Evolutionary conservation across 2,113 vertebrate species (phyloP).

Genomic region (Chaetops frenatus): DNA sequence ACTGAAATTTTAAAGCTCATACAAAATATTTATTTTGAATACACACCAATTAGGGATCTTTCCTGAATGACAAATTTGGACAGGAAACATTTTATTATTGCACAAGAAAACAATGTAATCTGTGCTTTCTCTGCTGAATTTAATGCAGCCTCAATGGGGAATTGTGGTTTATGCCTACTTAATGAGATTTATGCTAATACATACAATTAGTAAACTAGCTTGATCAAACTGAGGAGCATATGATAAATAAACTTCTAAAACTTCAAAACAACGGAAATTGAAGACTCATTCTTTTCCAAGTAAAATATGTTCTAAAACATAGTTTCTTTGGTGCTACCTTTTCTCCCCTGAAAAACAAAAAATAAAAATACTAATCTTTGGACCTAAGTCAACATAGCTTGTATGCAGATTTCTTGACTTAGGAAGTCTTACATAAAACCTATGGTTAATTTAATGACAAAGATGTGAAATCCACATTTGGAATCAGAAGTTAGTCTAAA

Average conservation of each 20-base stretch:
- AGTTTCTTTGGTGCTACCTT: background rate
- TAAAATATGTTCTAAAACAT: background rate
- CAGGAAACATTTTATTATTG: background rate
- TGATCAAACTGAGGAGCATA: background rate
- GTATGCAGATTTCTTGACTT: background rate
- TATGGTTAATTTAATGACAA: background rate
- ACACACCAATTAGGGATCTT: background rate
- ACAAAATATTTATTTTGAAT: background rate
- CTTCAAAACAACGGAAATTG: background rate
- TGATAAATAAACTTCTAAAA: background rate
- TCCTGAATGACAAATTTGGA: background rate
- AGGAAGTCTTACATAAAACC: background rate
- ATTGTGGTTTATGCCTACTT: background rate
- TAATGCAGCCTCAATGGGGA: background rate
- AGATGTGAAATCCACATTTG: background rate
- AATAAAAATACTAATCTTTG: background rate
- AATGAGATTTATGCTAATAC: slow-evolving; percentile 30
- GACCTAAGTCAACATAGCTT: background rate
- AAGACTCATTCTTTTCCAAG: background rate
- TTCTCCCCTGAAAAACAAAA: background rate
- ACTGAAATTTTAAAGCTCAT: background rate
- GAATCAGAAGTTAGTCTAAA: background rate
- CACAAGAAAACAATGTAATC: background rate
- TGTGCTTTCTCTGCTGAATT: background rate
- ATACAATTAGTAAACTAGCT: background rate